A percentile compares a stretch with the other conserved stretches of the same genome.
Evolutionary conservation across 2,888 invertebrate genomes (phyloP).

Genomic region (Drepana falcataria): DNA sequence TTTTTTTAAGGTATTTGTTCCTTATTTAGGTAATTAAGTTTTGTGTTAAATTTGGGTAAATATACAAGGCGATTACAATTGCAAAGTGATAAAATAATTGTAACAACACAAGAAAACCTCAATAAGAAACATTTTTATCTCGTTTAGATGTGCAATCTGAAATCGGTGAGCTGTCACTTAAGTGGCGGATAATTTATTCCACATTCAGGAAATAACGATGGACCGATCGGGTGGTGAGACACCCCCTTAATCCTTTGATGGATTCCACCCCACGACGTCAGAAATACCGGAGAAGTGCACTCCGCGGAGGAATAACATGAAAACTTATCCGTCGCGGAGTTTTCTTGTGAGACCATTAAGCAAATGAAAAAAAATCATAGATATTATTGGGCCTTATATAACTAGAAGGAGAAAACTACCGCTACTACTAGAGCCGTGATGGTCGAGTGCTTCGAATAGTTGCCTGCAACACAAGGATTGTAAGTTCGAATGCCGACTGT

Average conservation of each 20-base stretch:
- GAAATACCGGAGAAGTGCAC: conserved; percentile 63
- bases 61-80: no score
- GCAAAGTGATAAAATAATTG: no score
- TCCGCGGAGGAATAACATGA: conserved; percentile 46
- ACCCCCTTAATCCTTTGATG: conserved; percentile 73
- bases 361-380: conserved; percentile 6
- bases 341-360: conserved; percentile 28
- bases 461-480: no score
- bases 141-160: conserved; percentile 25
- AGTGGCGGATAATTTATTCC: conserved; percentile 72
- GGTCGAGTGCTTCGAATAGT: no score
- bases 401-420: no score
- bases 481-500: no score
- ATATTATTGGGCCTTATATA: no score
- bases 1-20: no score
- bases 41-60: no score
- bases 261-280: conserved; percentile 55
- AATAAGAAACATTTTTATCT: conserved; percentile 2
- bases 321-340: conserved; percentile 30
- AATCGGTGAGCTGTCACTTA: conserved; percentile 51
- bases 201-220: conserved; percentile 60
- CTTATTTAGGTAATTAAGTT: no score
- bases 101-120: no score
- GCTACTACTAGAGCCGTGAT: no score
- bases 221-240: conserved; percentile 57